A percentile compares a stretch with the other conserved stretches of the same genome.
Conservation (phyloP, 2,797 vertebrate genomes). For the Molossus molossus region DNA sequence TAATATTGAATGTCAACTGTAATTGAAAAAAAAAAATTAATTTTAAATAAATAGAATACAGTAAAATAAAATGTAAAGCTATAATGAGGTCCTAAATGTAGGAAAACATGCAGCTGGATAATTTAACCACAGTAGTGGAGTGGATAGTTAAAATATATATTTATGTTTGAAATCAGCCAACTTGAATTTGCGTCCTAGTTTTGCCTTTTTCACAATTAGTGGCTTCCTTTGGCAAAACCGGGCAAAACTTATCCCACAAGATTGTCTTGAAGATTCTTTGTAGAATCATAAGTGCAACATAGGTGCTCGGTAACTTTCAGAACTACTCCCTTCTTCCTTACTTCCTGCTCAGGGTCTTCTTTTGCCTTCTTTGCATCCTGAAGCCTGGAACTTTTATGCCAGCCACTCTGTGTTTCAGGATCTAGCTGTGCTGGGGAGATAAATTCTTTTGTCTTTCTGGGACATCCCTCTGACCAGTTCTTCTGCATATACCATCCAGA, state of each 20-base stretch:
- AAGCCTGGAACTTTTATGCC: background rate
- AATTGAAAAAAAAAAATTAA: background rate
- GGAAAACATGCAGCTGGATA: background rate
- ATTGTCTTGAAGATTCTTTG: background rate
- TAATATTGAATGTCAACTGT: background rate
- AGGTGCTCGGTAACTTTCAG: background rate
- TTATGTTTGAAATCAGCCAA: background rate
- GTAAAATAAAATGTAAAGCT: background rate
- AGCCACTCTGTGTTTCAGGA: background rate
- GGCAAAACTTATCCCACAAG: background rate
- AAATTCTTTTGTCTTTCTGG: background rate
- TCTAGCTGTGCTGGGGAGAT: background rate
- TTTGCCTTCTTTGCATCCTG: background rate
- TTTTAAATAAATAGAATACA: background rate
- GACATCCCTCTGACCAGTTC: background rate
- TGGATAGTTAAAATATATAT: background rate
- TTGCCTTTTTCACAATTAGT: background rate
- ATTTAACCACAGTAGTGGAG: background rate
- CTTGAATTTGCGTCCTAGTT: background rate
- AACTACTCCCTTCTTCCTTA: background rate
- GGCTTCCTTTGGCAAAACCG: background rate
- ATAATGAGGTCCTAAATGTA: background rate
- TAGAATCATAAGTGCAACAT: background rate
- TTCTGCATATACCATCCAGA: background rate
- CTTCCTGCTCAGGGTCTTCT: background rate